These are phyloP conservation scores for Cylloceria caligata DNA, from an alignment of 2,888 invertebrate species.

Conservation along the genomic window DNA sequence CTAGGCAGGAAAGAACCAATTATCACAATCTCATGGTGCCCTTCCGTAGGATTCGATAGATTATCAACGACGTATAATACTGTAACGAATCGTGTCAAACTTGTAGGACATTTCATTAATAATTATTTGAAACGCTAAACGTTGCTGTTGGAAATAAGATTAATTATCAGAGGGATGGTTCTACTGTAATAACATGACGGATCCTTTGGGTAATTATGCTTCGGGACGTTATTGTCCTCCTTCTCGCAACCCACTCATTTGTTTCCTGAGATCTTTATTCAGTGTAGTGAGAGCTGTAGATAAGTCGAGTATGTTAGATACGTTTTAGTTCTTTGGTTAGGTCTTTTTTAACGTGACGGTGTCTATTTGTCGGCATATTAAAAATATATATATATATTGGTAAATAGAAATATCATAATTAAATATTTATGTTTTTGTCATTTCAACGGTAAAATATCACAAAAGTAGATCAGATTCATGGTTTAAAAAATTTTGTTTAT, in stretches of 20 bases:
- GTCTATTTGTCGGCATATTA: background rate
- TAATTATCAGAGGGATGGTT: conserved; percentile 8
- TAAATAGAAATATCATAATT: no score
- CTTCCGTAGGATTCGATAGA: background rate
- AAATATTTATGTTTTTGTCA: no score
- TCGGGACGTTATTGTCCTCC: background rate
- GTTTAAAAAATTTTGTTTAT: no score
- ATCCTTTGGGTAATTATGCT: conserved; percentile 25
- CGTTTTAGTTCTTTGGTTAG: background rate
- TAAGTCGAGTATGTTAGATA: background rate
- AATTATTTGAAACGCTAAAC: conserved; percentile 17
- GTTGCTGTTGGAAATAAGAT: conserved; percentile 24
- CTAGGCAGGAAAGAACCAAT: conserved; percentile 14
- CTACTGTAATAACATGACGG: conserved; percentile 13
- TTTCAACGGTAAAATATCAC: no score
- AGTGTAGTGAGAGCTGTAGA: conserved; percentile 4
- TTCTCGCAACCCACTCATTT: conserved; percentile 15
- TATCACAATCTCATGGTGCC: conserved; percentile 15
- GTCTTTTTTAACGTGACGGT: background rate
- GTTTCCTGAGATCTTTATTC: conserved; percentile 12
- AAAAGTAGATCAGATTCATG: no score
- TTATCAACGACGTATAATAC: conserved; percentile 5
- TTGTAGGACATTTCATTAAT: conserved; percentile 15
- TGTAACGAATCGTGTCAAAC: conserved; percentile 25
- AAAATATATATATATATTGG: background rate